Evolutionary conservation across 2,888 invertebrate genomes (phyloP).

Genomic region (Orthonevra nobilis): DNA sequence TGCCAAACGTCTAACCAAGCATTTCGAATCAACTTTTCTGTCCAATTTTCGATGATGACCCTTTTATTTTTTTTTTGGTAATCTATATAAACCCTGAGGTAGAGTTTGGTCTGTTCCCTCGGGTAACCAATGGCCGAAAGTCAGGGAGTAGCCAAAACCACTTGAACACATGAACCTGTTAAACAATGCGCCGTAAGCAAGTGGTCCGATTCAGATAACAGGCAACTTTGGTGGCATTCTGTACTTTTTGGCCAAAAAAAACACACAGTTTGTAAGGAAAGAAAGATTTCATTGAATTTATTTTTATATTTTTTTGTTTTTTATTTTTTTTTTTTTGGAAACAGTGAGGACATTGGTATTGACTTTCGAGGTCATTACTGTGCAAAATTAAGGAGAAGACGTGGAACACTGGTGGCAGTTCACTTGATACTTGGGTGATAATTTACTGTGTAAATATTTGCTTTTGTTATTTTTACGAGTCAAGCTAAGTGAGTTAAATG

Average conservation of each 20-base stretch:
- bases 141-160: slow-evolving; percentile 53
- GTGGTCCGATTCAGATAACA: slow-evolving; percentile 43
- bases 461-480: too few species aligned
- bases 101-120: slow-evolving; percentile 25
- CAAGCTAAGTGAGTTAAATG: too few species aligned
- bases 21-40: slow-evolving; percentile 35
- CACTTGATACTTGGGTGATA: too few species aligned
- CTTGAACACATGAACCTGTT: slow-evolving; percentile 53
- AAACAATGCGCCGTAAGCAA: slow-evolving; percentile 49
- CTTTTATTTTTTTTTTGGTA: slow-evolving; percentile 9
- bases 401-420: slow-evolving; percentile 5
- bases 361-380: slow-evolving; percentile 39
- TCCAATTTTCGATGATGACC: slow-evolving; percentile 54
- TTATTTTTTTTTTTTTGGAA: background rate
- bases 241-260: slow-evolving; percentile 11
- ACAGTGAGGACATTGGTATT: slow-evolving; percentile 33
- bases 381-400: background rate
- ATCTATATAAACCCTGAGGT: slow-evolving; percentile 20
- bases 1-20: slow-evolving; percentile 15
- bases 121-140: slow-evolving; percentile 59
- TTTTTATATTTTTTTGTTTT: slow-evolving; percentile 3
- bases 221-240: slow-evolving; percentile 25
- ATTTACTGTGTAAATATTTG: too few species aligned
- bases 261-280: slow-evolving; percentile 1
- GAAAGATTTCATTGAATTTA: slow-evolving; percentile 4